Evolutionary conservation across 1,140 invertebrate species (phyloP).

Genomic region (Hyles euphorbiae): DNA sequence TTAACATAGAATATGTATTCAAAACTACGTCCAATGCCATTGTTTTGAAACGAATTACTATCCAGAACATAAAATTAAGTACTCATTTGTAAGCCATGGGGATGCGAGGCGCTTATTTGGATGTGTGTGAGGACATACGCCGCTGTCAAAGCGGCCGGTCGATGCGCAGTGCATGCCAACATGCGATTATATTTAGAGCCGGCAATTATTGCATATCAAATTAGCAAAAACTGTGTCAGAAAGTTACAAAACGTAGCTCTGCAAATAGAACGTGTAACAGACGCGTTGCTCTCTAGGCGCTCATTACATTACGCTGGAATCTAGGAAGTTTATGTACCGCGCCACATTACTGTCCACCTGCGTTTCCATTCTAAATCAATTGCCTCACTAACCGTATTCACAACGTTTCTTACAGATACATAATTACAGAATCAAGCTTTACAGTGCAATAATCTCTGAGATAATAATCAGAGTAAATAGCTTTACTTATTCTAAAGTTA

Average conservation of each 20-base stretch:
- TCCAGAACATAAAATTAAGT: conserved; percentile 64
- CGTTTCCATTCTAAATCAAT: too few species aligned
- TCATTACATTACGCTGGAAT: too few species aligned
- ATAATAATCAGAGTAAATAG: too few species aligned
- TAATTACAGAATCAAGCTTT: too few species aligned
- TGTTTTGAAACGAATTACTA: conserved; percentile 65
- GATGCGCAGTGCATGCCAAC: conserved; percentile 56
- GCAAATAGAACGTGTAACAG: conserved; percentile 1
- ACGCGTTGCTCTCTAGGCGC: not conserved
- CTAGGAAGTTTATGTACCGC: too few species aligned
- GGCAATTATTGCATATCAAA: conserved; percentile 51
- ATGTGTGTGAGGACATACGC: conserved; percentile 49
- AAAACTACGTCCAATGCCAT: conserved; percentile 42
- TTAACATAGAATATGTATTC: conserved; percentile 32
- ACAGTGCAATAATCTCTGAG: too few species aligned
- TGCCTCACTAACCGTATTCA: too few species aligned
- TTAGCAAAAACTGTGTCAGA: conserved; percentile 57
- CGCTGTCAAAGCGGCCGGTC: conserved; percentile 43
- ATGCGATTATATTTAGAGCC: conserved; percentile 65
- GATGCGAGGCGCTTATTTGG: conserved; percentile 51
- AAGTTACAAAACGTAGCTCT: not conserved
- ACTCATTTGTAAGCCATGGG: conserved; percentile 59
- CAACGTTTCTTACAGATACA: too few species aligned
- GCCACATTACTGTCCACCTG: too few species aligned
- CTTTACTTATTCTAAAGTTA: too few species aligned